Percentiles rank a stretch among this genome's conserved stretches.
These are phyloP conservation scores for Campoplex capitator DNA, from an alignment of 2,888 invertebrate genomes.

Conservation along the genomic window DNA sequence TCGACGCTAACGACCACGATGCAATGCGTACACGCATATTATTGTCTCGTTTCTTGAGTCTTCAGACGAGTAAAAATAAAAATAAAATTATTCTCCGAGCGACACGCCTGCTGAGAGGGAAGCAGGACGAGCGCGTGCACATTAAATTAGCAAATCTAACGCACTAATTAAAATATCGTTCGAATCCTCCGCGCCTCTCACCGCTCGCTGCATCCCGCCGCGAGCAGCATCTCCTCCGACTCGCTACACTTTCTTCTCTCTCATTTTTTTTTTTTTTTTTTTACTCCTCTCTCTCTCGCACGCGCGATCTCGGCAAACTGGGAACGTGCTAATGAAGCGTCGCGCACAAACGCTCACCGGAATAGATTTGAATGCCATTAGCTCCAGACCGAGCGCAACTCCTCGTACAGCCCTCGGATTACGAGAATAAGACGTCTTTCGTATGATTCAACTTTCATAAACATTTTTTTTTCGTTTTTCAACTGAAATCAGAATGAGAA, in stretches of 20 bases:
- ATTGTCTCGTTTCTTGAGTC: conserved; percentile 7
- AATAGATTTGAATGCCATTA: conserved; percentile 82
- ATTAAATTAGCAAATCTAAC: conserved; percentile 82
- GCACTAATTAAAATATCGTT: conserved; percentile 82
- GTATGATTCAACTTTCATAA: too few species aligned
- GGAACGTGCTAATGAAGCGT: conserved; percentile 80
- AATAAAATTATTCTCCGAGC: conserved; percentile 19
- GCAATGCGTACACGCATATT: conserved; percentile 6
- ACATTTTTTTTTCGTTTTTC: too few species aligned
- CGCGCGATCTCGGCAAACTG: conserved; percentile 50
- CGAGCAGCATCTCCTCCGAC: neutral
- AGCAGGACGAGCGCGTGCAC: conserved; percentile 59
- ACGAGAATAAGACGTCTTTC: conserved; percentile 20
- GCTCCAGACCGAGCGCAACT: conserved; percentile 43
- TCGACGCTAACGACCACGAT: conserved; percentile 35
- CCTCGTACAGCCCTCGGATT: conserved; percentile 40
- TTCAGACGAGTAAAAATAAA: neutral
- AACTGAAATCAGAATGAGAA: too few species aligned
- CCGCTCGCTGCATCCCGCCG: neutral
- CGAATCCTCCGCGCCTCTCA: conserved; percentile 39
- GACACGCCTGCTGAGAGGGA: conserved; percentile 56
- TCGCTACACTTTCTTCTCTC: conserved; percentile 55
- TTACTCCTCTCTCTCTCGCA: conserved; percentile 44
- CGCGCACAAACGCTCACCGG: conserved; percentile 76
- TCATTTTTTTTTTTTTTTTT: conserved; percentile 51